phyloP scores from a whole-genome alignment of 2,888 invertebrate species.

The Eilema sororculum region DNA sequence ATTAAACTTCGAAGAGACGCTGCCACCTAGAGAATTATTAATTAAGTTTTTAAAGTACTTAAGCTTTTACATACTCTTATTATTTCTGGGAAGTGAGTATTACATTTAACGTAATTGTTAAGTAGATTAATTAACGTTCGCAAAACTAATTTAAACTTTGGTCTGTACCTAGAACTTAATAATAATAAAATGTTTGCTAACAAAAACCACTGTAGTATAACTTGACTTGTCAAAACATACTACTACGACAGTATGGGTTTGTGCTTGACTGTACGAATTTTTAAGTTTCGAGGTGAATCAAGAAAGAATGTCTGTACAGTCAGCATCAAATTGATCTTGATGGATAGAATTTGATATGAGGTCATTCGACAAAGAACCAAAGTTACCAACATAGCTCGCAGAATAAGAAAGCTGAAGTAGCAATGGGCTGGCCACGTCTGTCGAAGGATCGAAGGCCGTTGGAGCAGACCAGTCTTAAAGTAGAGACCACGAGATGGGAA shows the following conservation, averaged over 20 bases:
- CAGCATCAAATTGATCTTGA: too few species aligned
- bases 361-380: too few species aligned
- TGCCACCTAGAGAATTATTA: conserved; percentile 45
- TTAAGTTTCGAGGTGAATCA: too few species aligned
- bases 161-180: neutral
- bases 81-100: conserved; percentile 32
- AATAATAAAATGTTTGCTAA: neutral
- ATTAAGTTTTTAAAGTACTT: conserved; percentile 53
- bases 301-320: too few species aligned
- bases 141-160: neutral
- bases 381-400: too few species aligned
- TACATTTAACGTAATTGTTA: conserved; percentile 2
- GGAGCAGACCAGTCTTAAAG: too few species aligned
- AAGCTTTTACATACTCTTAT: conserved; percentile 44
- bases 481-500: too few species aligned
- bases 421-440: too few species aligned
- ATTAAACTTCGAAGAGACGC: conserved; percentile 39
- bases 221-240: neutral
- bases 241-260: neutral
- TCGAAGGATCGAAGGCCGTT: too few species aligned
- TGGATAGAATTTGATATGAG: too few species aligned
- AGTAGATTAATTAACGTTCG: neutral
- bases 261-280: too few species aligned
- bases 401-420: too few species aligned
- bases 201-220: neutral